Percentiles rank a stretch among this genome's conserved stretches.
These are phyloP conservation scores for Callosobruchus maculatus DNA, from an alignment of 2,888 invertebrate genomes.

Conservation along the genomic window DNA sequence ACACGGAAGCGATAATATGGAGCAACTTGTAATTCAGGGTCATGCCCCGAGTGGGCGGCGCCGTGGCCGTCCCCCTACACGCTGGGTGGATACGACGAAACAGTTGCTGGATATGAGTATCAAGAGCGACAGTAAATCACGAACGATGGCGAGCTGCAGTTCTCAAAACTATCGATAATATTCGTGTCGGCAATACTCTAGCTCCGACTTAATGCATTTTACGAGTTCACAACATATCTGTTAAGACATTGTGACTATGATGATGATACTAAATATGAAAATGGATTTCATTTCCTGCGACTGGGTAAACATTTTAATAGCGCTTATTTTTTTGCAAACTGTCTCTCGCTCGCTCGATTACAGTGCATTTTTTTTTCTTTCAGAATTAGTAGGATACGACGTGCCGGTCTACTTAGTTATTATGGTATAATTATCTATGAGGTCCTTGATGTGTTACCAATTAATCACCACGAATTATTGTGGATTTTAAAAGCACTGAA, in stretches of 20 bases:
- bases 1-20: no score
- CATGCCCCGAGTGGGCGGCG: no score
- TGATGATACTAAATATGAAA: not conserved
- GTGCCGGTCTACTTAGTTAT: conserved; percentile 13
- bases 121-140: no score
- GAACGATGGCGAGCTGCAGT: no score
- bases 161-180: no score
- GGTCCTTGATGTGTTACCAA: conserved; percentile 8
- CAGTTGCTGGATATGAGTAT: no score
- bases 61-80: no score
- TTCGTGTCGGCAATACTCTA: no score
- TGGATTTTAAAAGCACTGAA: not conserved
- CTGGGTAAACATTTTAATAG: not conserved
- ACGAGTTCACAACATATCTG: not conserved
- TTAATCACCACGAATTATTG: not conserved
- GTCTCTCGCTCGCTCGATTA: conserved; percentile 2
- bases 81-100: no score
- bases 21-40: no score
- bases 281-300: not conserved
- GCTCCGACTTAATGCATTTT: no score
- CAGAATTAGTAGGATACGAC: conserved; percentile 10
- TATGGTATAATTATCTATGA: conserved; percentile 10
- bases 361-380: conserved; percentile 6
- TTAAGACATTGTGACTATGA: not conserved
- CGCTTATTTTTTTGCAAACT: conserved; percentile 1